A percentile compares a stretch with the other conserved stretches of the same genome.
Evolutionary conservation across 2,888 invertebrate genomes (phyloP).

Genomic region (Coelogynopora nodosa): DNA sequence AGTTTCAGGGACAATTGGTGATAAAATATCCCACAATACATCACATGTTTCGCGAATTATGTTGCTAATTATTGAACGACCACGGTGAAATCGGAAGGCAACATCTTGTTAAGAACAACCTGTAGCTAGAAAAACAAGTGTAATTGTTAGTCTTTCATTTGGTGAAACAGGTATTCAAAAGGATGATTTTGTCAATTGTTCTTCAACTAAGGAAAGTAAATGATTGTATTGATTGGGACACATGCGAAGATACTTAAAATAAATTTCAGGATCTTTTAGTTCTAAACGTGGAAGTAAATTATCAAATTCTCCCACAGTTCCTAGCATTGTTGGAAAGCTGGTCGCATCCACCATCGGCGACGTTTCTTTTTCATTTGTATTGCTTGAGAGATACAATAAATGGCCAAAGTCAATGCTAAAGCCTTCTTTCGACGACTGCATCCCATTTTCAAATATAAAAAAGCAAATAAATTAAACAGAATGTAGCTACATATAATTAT

Average conservation of each 20-base stretch:
- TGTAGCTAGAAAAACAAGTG: slow-evolving; percentile 21
- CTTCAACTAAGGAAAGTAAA: slow-evolving; percentile 20
- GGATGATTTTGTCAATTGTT: slow-evolving; percentile 9
- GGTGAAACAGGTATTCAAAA: slow-evolving; percentile 10
- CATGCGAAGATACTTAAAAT: slow-evolving; percentile 29
- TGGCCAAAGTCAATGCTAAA: slow-evolving; percentile 1
- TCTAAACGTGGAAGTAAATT: background rate
- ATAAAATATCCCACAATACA: slow-evolving; percentile 4
- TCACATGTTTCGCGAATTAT: slow-evolving; percentile 33
- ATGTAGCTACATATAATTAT: slow-evolving; percentile 28
- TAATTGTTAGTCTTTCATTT: slow-evolving; percentile 5
- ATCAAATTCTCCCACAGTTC: slow-evolving; percentile 32
- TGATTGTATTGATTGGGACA: slow-evolving; percentile 13
- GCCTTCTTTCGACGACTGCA: background rate
- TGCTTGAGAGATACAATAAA: slow-evolving; percentile 17
- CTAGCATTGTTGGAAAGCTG: slow-evolving; percentile 24
- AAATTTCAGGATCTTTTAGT: slow-evolving; percentile 10
- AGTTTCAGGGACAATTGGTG: too few relatives aligned
- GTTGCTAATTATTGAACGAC: slow-evolving; percentile 16
- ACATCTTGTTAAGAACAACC: slow-evolving; percentile 29
- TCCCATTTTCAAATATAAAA: background rate
- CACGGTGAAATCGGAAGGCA: slow-evolving; percentile 17
- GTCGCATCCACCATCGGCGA: slow-evolving; percentile 21
- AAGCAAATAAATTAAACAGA: background rate
- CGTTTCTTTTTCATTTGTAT: slow-evolving; percentile 2